Conservation (phyloP, 2,113 vertebrate genomes). For the Nerophis ophidion region DNA sequence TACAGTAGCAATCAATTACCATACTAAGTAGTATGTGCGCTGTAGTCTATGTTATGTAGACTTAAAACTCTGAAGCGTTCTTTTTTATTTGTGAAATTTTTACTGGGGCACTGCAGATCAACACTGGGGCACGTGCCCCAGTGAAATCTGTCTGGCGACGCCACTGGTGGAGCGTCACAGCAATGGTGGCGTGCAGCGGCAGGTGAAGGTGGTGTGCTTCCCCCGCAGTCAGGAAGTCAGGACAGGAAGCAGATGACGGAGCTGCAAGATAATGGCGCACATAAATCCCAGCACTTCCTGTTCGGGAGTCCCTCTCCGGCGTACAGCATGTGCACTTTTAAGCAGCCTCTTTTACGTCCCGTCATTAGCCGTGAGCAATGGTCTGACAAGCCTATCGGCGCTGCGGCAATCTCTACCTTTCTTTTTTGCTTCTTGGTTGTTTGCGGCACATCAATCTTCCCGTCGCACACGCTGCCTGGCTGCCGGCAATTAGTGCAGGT, state of each 20-base stretch:
- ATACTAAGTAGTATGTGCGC: no score
- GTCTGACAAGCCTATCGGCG: conserved; percentile 56
- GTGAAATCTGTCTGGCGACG: no score
- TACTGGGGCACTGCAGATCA: no score
- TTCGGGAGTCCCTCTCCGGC: conserved; percentile 30
- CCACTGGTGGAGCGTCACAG: no score
- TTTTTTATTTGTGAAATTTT: no score
- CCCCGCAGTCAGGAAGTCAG: no score
- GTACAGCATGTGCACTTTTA: conserved; percentile 28
- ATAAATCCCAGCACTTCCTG: conserved; percentile 49
- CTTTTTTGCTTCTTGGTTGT: conserved; percentile 3
- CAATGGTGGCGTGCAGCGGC: no score
- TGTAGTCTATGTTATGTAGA: no score
- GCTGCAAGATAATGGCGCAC: conserved; percentile 47
- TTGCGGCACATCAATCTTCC: conserved; percentile 53
- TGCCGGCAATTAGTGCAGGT: conserved; percentile 51
- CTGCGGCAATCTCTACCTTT: conserved; percentile 33
- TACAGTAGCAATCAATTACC: no score
- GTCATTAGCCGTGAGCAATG: conserved; percentile 65
- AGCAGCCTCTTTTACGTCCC: conserved; percentile 35
- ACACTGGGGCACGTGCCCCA: no score
- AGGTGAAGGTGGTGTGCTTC: no score
- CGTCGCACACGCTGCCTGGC: conserved; percentile 48
- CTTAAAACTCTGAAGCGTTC: no score
- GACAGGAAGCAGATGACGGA: conserved; percentile 8